phyloP scores from a whole-genome alignment of 1,140 invertebrate species.

The Dinoponera quadriceps region DNA sequence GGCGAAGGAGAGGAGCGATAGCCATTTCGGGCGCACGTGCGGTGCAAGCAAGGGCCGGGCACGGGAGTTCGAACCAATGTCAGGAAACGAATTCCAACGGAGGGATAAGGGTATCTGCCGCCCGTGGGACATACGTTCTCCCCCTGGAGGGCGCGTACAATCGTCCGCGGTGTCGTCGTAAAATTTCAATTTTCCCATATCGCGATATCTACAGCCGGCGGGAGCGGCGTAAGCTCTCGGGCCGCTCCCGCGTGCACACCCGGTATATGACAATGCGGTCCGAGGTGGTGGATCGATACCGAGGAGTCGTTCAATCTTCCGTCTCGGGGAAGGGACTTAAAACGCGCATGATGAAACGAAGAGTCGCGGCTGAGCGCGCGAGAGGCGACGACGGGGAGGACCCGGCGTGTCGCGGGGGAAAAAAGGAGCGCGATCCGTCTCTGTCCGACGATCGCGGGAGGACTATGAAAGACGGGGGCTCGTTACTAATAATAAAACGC shows the following conservation, averaged over 20 bases:
- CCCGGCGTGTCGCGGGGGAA: not conserved
- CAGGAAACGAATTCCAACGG: conserved; percentile 39
- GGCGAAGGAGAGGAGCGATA: conserved; percentile 26
- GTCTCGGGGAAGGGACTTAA: conserved; percentile 48
- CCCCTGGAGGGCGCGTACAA: conserved; percentile 53
- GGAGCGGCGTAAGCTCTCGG: conserved; percentile 44
- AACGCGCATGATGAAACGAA: conserved; percentile 46
- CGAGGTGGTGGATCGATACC: conserved; percentile 59
- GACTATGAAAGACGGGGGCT: not conserved
- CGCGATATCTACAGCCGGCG: conserved; percentile 54
- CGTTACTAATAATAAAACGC: not conserved
- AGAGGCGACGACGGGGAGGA: not conserved
- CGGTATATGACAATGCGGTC: conserved; percentile 59
- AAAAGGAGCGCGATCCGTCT: not conserved
- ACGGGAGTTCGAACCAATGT: conserved; percentile 55
- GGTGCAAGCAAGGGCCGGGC: conserved; percentile 45
- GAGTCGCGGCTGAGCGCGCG: not conserved
- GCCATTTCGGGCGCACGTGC: conserved; percentile 55
- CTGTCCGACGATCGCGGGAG: not conserved
- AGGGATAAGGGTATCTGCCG: conserved; percentile 39
- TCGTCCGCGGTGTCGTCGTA: conserved; percentile 68
- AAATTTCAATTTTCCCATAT: conserved; percentile 75
- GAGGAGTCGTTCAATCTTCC: conserved; percentile 68
- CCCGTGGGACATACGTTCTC: conserved; percentile 50
- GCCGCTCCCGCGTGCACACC: conserved; percentile 47